Evolutionary conservation across 2,113 vertebrate species (phyloP).

Genomic region (Phyllostomus discolor): DNA sequence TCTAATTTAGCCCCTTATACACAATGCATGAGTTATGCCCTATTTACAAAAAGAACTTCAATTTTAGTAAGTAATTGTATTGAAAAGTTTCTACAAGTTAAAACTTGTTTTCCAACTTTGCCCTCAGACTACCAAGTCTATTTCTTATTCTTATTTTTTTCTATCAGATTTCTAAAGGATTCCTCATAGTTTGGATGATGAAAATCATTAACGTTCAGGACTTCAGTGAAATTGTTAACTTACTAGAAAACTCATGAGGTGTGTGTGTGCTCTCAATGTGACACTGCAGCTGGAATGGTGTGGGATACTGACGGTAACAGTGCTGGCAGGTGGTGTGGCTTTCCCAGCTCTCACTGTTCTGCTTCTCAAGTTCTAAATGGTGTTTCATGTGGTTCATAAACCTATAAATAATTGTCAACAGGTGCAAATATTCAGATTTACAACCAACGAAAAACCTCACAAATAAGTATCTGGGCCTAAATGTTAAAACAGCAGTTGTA

Average conservation of each 20-base stretch:
- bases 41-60: background rate
- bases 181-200: background rate
- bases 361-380: slow-evolving; percentile 96
- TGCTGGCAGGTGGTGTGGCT: slow-evolving; percentile 98
- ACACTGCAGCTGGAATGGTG: slow-evolving; percentile 97
- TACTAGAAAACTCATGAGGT: slow-evolving; percentile 93
- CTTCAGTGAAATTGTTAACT: slow-evolving; percentile 53
- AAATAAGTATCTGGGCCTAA: background rate
- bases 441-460: background rate
- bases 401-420: slow-evolving; percentile 78
- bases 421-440: slow-evolving; percentile 42
- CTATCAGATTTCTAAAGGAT: background rate
- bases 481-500: slow-evolving; percentile 1
- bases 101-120: background rate
- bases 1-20: background rate
- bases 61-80: background rate
- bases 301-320: slow-evolving; percentile 95
- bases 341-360: slow-evolving; percentile 97
- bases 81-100: slow-evolving; percentile 1
- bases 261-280: slow-evolving; percentile 98
- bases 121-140: background rate
- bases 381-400: slow-evolving; percentile 99
- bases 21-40: background rate
- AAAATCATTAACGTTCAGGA: background rate
- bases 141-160: background rate